Conservation (phyloP, 2,797 vertebrate species). For the Acomys russatus region DNA sequence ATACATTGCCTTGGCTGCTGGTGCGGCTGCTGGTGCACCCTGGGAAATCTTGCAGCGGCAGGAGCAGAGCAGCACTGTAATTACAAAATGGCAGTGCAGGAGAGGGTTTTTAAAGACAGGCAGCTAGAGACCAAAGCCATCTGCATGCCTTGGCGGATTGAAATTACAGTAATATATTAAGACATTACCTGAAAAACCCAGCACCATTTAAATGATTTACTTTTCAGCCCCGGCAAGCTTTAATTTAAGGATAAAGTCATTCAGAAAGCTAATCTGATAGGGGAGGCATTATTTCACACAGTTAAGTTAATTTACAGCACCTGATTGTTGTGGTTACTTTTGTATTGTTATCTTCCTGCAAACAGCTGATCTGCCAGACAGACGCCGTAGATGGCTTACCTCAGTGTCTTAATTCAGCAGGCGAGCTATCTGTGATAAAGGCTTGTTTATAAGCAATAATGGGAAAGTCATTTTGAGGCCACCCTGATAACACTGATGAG, state of each 20-base stretch:
- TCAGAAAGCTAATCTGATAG: slow-evolving; percentile 92
- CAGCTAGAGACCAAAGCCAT: slow-evolving; percentile 89
- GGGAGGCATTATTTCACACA: slow-evolving; percentile 91
- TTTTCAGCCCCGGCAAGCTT: slow-evolving; percentile 91
- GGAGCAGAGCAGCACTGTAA: slow-evolving; percentile 88
- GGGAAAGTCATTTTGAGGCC: slow-evolving; percentile 90
- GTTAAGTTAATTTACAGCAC: slow-evolving; percentile 93
- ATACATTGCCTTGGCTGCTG: slow-evolving; percentile 89
- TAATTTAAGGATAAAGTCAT: slow-evolving; percentile 94
- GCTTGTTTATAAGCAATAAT: slow-evolving; percentile 92
- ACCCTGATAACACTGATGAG: slow-evolving; percentile 91
- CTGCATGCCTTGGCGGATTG: slow-evolving; percentile 91
- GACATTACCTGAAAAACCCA: slow-evolving; percentile 92
- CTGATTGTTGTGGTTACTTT: slow-evolving; percentile 91
- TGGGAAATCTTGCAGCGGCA: slow-evolving; percentile 90
- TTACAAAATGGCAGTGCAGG: slow-evolving; percentile 91
- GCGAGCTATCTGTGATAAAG: slow-evolving; percentile 90
- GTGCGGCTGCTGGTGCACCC: slow-evolving; percentile 89
- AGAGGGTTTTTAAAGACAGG: slow-evolving; percentile 89
- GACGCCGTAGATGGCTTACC: slow-evolving; percentile 91
- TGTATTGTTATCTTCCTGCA: slow-evolving; percentile 92
- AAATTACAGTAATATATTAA: slow-evolving; percentile 93
- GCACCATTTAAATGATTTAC: slow-evolving; percentile 93
- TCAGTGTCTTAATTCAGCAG: slow-evolving; percentile 91
- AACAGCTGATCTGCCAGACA: slow-evolving; percentile 92